Conservation (phyloP, 2,888 invertebrate genomes). For the Opisthograptis luteolata region DNA sequence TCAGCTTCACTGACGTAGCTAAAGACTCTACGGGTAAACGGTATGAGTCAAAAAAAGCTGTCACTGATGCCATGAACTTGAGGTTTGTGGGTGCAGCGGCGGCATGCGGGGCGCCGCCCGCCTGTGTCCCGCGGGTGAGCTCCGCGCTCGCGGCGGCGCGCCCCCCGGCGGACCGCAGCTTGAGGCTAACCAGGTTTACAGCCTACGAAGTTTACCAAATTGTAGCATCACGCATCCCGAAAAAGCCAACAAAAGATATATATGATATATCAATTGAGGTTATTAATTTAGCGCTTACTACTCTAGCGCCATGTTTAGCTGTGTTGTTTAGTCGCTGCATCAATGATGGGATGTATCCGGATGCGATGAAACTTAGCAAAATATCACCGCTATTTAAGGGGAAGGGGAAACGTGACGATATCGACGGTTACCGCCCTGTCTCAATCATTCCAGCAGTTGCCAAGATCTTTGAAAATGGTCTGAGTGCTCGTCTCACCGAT, state of each 20-base stretch:
- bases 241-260: constrained; percentile 1
- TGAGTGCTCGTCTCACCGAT: too few relatives aligned
- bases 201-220: neutral
- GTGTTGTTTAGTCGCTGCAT: too few relatives aligned
- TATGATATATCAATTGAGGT: too few relatives aligned
- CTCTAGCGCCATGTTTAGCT: too few relatives aligned
- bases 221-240: neutral
- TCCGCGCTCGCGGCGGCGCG: neutral
- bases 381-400: too few relatives aligned
- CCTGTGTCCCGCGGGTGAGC: neutral
- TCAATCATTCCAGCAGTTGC: neutral
- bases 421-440: too few relatives aligned
- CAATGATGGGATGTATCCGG: too few relatives aligned
- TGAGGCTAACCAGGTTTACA: neutral
- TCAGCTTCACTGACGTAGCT: constrained; percentile 3
- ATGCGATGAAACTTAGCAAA: neutral
- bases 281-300: too few relatives aligned
- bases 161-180: neutral
- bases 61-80: constrained; percentile 11
- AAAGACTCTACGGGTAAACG: neutral
- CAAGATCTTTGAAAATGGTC: too few relatives aligned
- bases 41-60: neutral
- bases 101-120: constrained; percentile 13
- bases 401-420: too few relatives aligned
- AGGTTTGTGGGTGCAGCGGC: constrained; percentile 8